Evolutionary conservation across 2,888 invertebrate genomes (phyloP).

Genomic region (Caenorhabditis drosophilae): DNA sequence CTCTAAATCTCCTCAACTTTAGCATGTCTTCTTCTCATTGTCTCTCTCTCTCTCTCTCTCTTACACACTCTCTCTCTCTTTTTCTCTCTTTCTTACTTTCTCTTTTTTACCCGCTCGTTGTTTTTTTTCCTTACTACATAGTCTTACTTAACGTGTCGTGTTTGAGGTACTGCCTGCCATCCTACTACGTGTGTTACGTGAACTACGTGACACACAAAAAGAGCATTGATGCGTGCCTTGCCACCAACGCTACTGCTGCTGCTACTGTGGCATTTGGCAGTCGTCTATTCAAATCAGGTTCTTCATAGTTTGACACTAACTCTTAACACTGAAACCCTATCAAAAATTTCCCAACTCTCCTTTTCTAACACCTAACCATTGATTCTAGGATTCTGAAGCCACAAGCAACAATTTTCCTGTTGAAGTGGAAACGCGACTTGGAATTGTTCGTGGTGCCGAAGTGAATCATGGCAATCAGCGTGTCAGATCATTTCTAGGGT

Average conservation of each 20-base stretch:
- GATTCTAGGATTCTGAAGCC: no score
- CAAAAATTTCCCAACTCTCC: no score
- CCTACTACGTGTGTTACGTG: no score
- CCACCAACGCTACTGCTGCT: no score
- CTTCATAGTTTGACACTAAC: no score
- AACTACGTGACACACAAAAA: constrained; percentile 16
- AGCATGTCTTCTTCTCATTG: no score
- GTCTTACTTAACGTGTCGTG: constrained; percentile 16
- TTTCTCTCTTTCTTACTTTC: constrained; percentile 4
- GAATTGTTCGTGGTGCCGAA: constrained; percentile 58
- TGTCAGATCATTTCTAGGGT: constrained; percentile 35
- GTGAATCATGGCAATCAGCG: constrained; percentile 24
- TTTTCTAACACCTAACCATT: no score
- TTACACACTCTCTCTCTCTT: constrained; percentile 3
- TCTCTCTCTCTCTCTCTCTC: constrained; percentile 4
- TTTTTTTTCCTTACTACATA: constrained; percentile 1
- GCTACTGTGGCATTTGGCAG: no score
- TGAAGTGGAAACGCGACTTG: constrained; percentile 56
- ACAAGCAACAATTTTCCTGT: constrained; percentile 21
- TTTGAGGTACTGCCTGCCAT: constrained; percentile 32
- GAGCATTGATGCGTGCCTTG: constrained; percentile 19
- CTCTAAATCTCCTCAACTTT: neutral
- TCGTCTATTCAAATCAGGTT: no score
- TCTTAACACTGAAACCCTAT: no score
- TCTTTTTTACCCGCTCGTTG: constrained; percentile 8